Conservation (phyloP, 1,140 invertebrate species). For the Centruroides vittatus region DNA sequence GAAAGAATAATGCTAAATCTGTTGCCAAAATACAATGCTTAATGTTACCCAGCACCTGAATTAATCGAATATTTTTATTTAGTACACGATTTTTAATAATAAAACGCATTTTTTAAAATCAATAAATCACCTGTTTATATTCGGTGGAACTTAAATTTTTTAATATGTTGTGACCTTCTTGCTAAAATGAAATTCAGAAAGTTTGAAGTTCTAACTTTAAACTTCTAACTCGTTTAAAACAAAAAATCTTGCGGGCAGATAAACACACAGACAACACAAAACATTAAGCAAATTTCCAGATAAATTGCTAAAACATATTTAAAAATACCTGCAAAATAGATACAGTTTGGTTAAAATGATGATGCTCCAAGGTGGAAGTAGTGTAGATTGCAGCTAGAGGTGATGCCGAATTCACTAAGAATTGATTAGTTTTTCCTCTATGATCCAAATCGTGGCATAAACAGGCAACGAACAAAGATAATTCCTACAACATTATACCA, state of each 20-base stretch:
- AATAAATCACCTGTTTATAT: conserved; percentile 46
- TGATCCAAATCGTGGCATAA: conserved; percentile 75
- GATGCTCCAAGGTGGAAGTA: conserved; percentile 70
- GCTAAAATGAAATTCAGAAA: conserved; percentile 20
- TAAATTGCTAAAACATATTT: too few relatives aligned
- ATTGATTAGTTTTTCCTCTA: conserved; percentile 66
- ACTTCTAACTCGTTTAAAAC: too few relatives aligned
- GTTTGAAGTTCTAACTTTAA: too few relatives aligned
- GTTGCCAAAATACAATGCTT: conserved; percentile 71
- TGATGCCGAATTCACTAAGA: conserved; percentile 64
- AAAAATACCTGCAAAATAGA: conserved; percentile 53
- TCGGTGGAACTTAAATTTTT: conserved; percentile 51
- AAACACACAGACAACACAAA: too few relatives aligned
- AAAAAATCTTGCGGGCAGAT: too few relatives aligned
- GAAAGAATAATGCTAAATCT: conserved; percentile 64
- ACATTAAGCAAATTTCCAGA: too few relatives aligned
- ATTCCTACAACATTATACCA: conserved; percentile 35
- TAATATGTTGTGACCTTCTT: conserved; percentile 71
- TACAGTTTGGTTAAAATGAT: conserved; percentile 75
- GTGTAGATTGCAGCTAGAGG: conserved; percentile 65
- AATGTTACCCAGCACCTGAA: conserved; percentile 47
- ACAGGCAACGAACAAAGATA: conserved; percentile 59
- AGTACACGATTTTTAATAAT: neutral
- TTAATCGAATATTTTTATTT: neutral
- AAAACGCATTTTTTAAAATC: neutral